Conservation (phyloP, 30 jellyfish, hydroid and myxozoan species). For the Hydra vulgaris region DNA sequence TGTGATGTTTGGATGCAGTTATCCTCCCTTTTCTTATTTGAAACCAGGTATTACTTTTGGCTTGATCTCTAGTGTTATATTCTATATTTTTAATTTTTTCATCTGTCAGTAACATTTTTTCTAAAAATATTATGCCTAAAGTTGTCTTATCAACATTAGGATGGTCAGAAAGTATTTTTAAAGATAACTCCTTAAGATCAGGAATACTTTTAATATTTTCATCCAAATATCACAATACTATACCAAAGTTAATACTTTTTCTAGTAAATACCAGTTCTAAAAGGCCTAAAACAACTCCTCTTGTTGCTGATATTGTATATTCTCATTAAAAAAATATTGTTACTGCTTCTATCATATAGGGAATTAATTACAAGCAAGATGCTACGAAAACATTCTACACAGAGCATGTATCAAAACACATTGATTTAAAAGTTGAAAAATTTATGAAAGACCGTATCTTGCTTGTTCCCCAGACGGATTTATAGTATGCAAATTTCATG, state of each 20-base stretch:
- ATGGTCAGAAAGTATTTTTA: background rate
- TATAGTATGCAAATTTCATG: constrained; percentile 27
- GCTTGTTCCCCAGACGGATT: constrained; percentile 43
- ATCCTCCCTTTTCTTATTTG: background rate
- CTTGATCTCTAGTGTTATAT: background rate
- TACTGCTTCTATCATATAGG: too few relatives aligned
- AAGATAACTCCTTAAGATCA: background rate
- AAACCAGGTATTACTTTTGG: background rate
- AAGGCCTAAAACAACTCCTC: constrained; percentile 17
- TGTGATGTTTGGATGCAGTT: background rate
- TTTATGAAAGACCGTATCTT: constrained; percentile 9
- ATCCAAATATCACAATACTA: too few relatives aligned
- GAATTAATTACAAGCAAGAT: too few relatives aligned
- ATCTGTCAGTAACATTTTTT: background rate
- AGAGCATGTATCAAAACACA: too few relatives aligned
- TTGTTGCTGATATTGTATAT: constrained; percentile 8
- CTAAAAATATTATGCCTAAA: background rate
- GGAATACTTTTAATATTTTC: too few relatives aligned
- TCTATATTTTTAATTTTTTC: background rate
- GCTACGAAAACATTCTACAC: too few relatives aligned
- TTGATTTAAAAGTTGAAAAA: background rate
- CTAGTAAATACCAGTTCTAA: background rate
- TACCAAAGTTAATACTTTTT: constrained; percentile 28
- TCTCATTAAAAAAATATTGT: background rate
- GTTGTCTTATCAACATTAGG: background rate